A percentile compares a stretch with the other conserved stretches of the same genome.
These are phyloP conservation scores for Onchidella celtica DNA, from an alignment of 2,888 invertebrate genomes.

Conservation along the genomic window DNA sequence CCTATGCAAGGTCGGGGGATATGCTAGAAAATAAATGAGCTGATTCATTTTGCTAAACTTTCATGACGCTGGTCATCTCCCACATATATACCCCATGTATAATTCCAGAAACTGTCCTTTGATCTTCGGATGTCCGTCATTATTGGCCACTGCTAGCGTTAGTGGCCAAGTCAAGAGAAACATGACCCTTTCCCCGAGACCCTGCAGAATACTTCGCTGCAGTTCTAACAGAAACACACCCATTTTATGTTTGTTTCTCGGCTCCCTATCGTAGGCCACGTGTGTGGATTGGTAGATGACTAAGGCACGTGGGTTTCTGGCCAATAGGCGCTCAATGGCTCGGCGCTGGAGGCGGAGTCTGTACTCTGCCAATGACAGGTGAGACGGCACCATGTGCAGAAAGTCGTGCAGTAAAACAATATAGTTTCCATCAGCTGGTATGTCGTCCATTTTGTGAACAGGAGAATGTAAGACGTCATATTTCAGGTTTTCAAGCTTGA, in stretches of 20 bases:
- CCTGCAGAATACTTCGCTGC: constrained; percentile 20
- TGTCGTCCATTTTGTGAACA: constrained; percentile 1
- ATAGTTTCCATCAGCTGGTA: constrained; percentile 21
- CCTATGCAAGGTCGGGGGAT: too few species aligned
- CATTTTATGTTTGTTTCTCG: constrained; percentile 21
- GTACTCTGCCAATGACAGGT: constrained; percentile 24
- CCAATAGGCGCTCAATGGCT: constrained; percentile 30
- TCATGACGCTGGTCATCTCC: too few species aligned
- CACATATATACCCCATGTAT: constrained; percentile 41
- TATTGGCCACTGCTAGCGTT: constrained; percentile 27
- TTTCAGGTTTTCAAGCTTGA: neutral
- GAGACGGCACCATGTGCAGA: constrained; percentile 32
- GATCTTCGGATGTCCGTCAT: constrained; percentile 26
- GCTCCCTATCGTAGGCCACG: constrained; percentile 12
- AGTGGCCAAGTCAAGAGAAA: constrained; percentile 14
- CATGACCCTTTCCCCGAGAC: constrained; percentile 42
- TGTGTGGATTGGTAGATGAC: constrained; percentile 43
- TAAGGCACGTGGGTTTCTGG: constrained; percentile 21
- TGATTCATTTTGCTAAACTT: too few species aligned
- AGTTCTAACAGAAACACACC: constrained; percentile 28
- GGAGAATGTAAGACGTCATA: neutral
- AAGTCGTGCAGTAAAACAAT: constrained; percentile 37
- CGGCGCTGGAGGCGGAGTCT: neutral
- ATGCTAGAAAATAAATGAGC: too few species aligned
- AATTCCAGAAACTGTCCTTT: constrained; percentile 10